These are phyloP conservation scores for Hypocryptadius cinnamomeus DNA, from an alignment of 2,113 vertebrate genomes.

Conservation along the genomic window DNA sequence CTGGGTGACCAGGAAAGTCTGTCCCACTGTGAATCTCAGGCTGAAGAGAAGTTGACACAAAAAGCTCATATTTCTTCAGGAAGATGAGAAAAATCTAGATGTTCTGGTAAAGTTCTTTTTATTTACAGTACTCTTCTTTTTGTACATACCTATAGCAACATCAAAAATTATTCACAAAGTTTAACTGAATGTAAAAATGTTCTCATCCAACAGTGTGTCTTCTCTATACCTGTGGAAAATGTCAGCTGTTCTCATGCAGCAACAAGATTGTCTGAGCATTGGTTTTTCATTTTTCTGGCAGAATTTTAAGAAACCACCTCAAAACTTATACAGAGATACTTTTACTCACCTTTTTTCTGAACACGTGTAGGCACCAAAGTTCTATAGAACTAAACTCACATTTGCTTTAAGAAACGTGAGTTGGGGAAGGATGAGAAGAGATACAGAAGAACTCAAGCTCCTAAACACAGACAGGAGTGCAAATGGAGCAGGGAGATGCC, in stretches of 20 bases:
- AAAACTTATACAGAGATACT: neutral
- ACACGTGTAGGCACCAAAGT: slow-evolving; percentile 15
- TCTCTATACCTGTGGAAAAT: slow-evolving; percentile 25
- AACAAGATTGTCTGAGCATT: slow-evolving; percentile 73
- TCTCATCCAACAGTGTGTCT: slow-evolving; percentile 44
- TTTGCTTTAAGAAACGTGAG: neutral
- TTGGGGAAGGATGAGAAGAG: neutral
- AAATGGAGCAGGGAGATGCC: neutral
- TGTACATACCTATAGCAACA: slow-evolving; percentile 65
- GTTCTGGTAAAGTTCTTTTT: slow-evolving; percentile 68
- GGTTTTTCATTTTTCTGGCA: slow-evolving; percentile 31
- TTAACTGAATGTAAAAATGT: slow-evolving; percentile 55
- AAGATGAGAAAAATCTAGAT: slow-evolving; percentile 54
- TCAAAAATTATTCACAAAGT: slow-evolving; percentile 68
- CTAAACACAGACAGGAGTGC: neutral
- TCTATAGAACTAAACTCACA: neutral
- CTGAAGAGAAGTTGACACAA: neutral
- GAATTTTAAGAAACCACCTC: slow-evolving; percentile 3
- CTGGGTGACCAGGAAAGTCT: neutral
- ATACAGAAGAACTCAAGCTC: neutral
- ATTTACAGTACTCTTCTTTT: slow-evolving; percentile 65
- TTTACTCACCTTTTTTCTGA: slow-evolving; percentile 25
- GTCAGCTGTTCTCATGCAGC: slow-evolving; percentile 12
- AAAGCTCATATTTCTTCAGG: slow-evolving; percentile 36
- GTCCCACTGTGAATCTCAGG: neutral